Evolutionary conservation across 2,888 invertebrate species (phyloP).

Genomic region (Mylabris sibirica): DNA sequence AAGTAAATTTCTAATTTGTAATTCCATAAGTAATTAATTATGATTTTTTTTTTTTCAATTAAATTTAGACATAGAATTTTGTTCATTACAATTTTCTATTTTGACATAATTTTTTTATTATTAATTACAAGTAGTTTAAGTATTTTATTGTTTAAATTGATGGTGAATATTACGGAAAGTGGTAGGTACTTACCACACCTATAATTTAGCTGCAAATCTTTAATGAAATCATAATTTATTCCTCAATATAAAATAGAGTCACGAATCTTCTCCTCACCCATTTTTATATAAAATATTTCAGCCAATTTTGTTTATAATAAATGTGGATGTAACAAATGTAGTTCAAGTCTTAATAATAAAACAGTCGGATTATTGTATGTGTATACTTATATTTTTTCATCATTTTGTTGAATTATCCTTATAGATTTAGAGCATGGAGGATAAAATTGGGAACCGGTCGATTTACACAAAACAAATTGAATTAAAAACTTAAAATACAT

Average conservation of each 20-base stretch:
- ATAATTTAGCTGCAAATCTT: no score
- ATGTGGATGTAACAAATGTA: constrained; percentile 7
- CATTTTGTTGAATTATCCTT: no score
- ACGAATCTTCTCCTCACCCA: background rate
- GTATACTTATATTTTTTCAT: no score
- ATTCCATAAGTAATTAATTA: background rate
- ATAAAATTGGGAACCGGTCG: no score
- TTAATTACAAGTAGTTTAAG: background rate
- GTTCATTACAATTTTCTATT: background rate
- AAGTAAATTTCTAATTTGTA: background rate
- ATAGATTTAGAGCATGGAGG: no score
- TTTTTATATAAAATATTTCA: constrained; percentile 6
- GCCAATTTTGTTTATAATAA: constrained; percentile 5
- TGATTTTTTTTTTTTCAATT: background rate
- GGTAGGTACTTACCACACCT: no score
- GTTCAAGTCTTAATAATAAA: constrained; percentile 8
- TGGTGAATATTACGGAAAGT: no score
- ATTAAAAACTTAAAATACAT: constrained; percentile 13
- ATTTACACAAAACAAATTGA: no score
- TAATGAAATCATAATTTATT: no score
- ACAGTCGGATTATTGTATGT: background rate
- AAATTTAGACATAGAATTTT: no score
- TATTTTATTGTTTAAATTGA: no score
- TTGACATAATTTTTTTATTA: background rate
- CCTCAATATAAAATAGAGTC: no score